Base-by-base conservation (phyloP, 2,797 vertebrate species). In the Anguilla marmorata region DNA sequence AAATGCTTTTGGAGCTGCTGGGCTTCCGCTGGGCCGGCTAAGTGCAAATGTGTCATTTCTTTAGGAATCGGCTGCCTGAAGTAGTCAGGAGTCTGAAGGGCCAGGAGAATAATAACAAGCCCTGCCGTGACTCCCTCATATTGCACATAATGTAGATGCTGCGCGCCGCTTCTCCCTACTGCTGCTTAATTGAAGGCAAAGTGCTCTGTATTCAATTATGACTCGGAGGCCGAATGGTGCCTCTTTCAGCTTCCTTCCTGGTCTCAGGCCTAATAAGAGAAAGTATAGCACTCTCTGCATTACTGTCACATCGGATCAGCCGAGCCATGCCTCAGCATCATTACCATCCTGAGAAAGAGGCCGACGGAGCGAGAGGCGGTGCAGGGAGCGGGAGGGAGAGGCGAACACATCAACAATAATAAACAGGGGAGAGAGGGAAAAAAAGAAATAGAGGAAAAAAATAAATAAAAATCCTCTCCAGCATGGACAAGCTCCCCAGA, bases 251-350 rank as follows among this genome's bases (percentile, higher is more conserved):
- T 19, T 58, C 79, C 50, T 69, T 84, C 41, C 69, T 84, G 21
- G 89, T 90, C 88, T 91, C 89, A 87, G 89, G 87, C 91, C 93
- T 95, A 95, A 95, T 94, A 93, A 94, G 94, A 92, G 94, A 92
- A 93, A 93, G 92, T 92, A 91, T 93, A 93, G 90, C 90, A 60
- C 90, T 93, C 91, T 92, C 93, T 94, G 91, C 92, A 94, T 89
- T 94, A 87, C 93, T 95, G 95, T 94, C 95, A 95, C 91, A 93
- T 94, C 92, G 92, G 92, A 95, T 96, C 92, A 94, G 90, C 88
- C 87, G 90, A 92, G 89, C 93, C 88, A 92, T 93, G 92, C 89
- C 90, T 94, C 93, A 94, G 91, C 91, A 90, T 89, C 72, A 85
- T 86, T 85, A 87, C 56, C 74, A 58, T 66, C 54, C 63, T 5